Evolutionary conservation across 2,113 vertebrate genomes (phyloP).

Genomic region (Hippocampus comes): DNA sequence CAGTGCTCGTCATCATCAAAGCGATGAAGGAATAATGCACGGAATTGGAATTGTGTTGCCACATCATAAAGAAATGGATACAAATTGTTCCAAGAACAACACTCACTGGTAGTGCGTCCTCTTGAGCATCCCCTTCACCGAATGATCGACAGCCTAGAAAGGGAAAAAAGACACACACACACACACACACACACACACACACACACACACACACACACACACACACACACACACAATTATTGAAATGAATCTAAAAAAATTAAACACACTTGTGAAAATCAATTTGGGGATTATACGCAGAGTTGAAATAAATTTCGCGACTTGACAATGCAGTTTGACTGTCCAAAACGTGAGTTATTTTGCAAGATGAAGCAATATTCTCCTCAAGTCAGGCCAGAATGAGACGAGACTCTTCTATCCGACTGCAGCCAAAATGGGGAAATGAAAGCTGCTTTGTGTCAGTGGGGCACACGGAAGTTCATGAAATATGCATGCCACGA

Average conservation of each 20-base stretch:
- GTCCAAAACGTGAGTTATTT: not conserved
- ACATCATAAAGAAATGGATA: not conserved
- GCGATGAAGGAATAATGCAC: too few relatives aligned
- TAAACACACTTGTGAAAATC: not conserved
- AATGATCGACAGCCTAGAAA: slow-evolving; percentile 78
- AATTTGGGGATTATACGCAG: not conserved
- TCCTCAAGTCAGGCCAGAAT: slow-evolving; percentile 23
- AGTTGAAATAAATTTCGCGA: not conserved
- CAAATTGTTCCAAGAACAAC: not conserved
- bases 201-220: too few relatives aligned
- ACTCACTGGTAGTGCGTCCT: slow-evolving; percentile 87
- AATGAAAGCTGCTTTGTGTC: slow-evolving; percentile 61
- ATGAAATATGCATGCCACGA: slow-evolving; percentile 54
- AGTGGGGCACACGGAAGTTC: slow-evolving; percentile 46
- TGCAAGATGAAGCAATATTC: slow-evolving; percentile 13
- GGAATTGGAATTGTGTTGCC: not conserved
- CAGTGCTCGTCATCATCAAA: too few relatives aligned
- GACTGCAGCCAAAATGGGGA: slow-evolving; percentile 44
- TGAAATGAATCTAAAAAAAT: not conserved
- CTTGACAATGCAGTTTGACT: slow-evolving; percentile 2
- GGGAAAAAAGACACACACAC: not conserved
- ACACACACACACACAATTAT: not conserved
- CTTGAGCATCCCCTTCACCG: slow-evolving; percentile 78
- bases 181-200: too few relatives aligned
- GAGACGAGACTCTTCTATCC: slow-evolving; percentile 40